Evolutionary conservation across 1,140 invertebrate species (phyloP).

Genomic region (Sogatella furcifera): DNA sequence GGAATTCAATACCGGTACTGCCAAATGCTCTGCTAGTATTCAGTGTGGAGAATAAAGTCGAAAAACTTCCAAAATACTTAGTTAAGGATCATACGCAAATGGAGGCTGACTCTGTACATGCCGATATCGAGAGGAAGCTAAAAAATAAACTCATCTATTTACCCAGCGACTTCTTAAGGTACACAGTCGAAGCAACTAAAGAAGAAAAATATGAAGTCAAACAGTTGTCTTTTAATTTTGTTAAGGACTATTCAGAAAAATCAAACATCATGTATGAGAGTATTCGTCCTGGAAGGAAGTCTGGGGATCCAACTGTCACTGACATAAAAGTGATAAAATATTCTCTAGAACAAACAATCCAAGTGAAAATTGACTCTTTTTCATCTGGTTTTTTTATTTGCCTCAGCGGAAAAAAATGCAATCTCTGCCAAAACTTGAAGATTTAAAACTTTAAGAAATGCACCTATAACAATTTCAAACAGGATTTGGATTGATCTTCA

Average conservation of each 20-base stretch:
- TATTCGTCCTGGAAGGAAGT: conserved; percentile 10
- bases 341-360: not conserved
- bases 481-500: too few relatives aligned
- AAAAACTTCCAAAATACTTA: conserved; percentile 30
- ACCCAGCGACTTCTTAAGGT: conserved; percentile 19
- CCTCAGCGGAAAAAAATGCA: too few relatives aligned
- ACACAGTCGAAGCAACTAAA: conserved; percentile 16
- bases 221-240: conserved; percentile 4
- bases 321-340: conserved; percentile 18
- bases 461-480: too few relatives aligned
- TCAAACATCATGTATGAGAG: conserved; percentile 5
- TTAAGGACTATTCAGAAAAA: conserved; percentile 10
- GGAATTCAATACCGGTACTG: conserved; percentile 25
- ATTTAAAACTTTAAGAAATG: too few relatives aligned
- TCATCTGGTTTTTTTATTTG: too few relatives aligned
- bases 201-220: conserved; percentile 12
- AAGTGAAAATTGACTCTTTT: too few relatives aligned
- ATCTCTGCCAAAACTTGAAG: too few relatives aligned
- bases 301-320: conserved; percentile 11
- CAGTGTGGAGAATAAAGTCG: conserved; percentile 18
- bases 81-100: conserved; percentile 32
- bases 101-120: conserved; percentile 27
- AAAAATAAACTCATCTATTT: conserved; percentile 23
- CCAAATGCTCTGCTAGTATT: conserved; percentile 27
- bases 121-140: conserved; percentile 21